These are phyloP conservation scores for Chelonus insularis DNA, from an alignment of 1,140 invertebrate genomes.

Conservation along the genomic window DNA sequence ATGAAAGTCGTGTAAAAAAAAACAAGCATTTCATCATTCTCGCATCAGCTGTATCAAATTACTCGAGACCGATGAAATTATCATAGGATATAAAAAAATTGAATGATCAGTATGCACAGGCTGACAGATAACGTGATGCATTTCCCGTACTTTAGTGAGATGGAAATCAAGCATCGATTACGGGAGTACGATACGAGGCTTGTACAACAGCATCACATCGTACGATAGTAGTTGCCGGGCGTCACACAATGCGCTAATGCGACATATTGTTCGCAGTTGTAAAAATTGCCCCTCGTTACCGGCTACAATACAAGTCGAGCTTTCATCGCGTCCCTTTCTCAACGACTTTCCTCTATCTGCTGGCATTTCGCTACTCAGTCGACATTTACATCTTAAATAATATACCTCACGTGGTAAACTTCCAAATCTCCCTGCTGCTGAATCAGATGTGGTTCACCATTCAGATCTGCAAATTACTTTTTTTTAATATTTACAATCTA, in stretches of 20 bases:
- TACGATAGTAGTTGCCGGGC: slow-evolving; percentile 33
- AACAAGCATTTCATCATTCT: not conserved
- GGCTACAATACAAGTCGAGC: slow-evolving; percentile 46
- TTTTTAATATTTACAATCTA: no score
- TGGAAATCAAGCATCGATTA: slow-evolving; percentile 42
- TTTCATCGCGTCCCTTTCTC: slow-evolving; percentile 23
- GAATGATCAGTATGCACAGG: slow-evolving; percentile 9
- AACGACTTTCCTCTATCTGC: not conserved
- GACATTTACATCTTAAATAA: not conserved
- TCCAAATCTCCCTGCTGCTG: no score
- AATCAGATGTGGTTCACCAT: no score
- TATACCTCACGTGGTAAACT: not conserved
- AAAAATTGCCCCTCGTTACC: slow-evolving; percentile 59
- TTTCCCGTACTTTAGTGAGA: slow-evolving; percentile 30
- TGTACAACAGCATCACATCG: slow-evolving; percentile 16
- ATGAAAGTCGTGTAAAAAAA: no score
- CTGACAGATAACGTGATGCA: slow-evolving; percentile 12
- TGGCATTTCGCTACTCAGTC: not conserved
- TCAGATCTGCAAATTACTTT: no score
- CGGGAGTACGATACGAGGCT: slow-evolving; percentile 22
- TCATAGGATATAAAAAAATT: slow-evolving; percentile 9
- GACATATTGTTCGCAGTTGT: slow-evolving; percentile 54
- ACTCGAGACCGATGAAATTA: not conserved
- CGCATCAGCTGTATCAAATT: not conserved
- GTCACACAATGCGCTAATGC: slow-evolving; percentile 57